Evolutionary conservation across 2,797 vertebrate genomes (phyloP), one percentile per base, ranked within the genome.

Genomic region (Hippopotamyrus pictus): DNA sequence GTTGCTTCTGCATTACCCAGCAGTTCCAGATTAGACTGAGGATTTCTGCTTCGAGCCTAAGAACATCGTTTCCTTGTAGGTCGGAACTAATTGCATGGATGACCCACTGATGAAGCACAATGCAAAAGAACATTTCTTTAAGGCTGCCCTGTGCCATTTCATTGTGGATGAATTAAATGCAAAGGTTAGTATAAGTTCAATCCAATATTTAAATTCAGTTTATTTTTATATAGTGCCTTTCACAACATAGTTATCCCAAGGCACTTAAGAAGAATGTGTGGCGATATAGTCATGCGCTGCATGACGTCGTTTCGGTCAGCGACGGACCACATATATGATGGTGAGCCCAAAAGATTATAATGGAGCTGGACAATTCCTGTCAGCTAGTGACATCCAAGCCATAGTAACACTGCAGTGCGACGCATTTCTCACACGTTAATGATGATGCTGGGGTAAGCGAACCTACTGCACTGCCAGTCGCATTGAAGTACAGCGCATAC

Each of bases 91-190:
- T 94, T 98, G 98, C 0, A 99, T 99, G 99, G 99, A 99, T 93
- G 99, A 99, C 88, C 97, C 98, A 0, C 90, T 99, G 92, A 95
- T 99, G 93, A 99, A 99, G 93, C 99, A 99, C 91, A 99, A 98
- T 25, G 98, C 99, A n/a, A 99, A 99, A 92, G 99, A 99, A 92
- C 99, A 99, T 93, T 99, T 99, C 96, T 99, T 99, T 94, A 99
- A 99, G 96, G 99, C 99, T 0, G 96, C 98, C 0, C 96, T 99
- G 82, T 99, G 99, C 90, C 99, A 99, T 92, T 99, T 99, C 93
- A 98, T 99, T 0, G 98, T 99, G 12, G 99, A 99, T 14, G 98
- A 99, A 92, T 95, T 99, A 92, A 99, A 99, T 1, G 98, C 99
- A 0, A 99, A 99, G 97, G 99, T 96, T 3, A 87, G 89, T 92